Percentiles rank a stretch among this genome's conserved stretches.
phyloP scores from a whole-genome alignment of 2,797 vertebrate species.

The Etheostoma perlongum region DNA sequence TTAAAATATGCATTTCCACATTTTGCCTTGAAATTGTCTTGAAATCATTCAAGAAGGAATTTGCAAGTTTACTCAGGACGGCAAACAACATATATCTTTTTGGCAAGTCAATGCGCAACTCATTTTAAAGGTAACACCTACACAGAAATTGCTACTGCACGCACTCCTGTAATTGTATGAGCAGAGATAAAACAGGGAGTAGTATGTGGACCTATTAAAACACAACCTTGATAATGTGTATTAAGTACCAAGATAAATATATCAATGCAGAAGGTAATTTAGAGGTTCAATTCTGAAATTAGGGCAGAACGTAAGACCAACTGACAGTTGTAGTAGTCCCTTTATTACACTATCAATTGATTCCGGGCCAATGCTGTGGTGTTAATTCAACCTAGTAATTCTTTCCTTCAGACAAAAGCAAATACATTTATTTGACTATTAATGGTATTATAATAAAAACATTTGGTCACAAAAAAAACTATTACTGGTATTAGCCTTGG shows the following conservation, averaged over 20 bases:
- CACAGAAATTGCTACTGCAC: slow-evolving; percentile 11
- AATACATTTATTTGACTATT: background rate
- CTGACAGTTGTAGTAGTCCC: background rate
- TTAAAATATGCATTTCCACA: slow-evolving; percentile 1
- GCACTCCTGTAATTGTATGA: slow-evolving; percentile 32
- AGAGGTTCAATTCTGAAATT: background rate
- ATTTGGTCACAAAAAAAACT: too few relatives aligned
- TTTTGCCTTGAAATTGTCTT: slow-evolving; percentile 5
- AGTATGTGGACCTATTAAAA: slow-evolving; percentile 1
- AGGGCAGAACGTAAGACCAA: background rate
- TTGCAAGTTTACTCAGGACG: slow-evolving; percentile 39
- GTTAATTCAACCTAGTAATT: background rate
- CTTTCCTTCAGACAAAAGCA: background rate
- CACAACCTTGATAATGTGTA: background rate
- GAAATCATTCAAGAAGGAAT: slow-evolving; percentile 21
- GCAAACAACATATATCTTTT: slow-evolving; percentile 40
- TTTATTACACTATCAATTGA: background rate
- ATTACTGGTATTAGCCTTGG: background rate
- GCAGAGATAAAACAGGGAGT: background rate
- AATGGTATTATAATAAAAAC: background rate
- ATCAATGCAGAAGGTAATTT: background rate
- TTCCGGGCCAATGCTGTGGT: background rate
- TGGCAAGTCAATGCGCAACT: background rate
- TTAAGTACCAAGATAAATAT: slow-evolving; percentile 14
- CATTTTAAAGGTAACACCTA: background rate